phyloP scores from a whole-genome alignment of 1,140 invertebrate genomes.

The Maconellicoccus hirsutus region DNA sequence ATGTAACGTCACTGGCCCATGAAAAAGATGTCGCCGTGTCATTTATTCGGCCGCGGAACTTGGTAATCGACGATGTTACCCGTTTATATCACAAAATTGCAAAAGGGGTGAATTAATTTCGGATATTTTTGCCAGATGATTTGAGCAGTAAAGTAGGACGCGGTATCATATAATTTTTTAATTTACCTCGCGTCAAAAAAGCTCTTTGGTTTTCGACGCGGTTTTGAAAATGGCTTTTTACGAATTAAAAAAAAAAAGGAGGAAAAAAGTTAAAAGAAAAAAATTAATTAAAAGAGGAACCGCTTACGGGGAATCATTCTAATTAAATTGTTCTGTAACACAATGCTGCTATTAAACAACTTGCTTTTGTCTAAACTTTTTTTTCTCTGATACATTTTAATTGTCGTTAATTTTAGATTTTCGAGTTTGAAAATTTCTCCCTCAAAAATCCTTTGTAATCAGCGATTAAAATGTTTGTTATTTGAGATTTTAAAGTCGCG shows the following conservation, averaged over 20 bases:
- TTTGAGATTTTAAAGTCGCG: background rate
- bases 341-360: background rate
- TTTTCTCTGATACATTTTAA: slow-evolving; percentile 9
- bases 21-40: too few relatives aligned
- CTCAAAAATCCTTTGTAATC: background rate
- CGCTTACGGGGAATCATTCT: slow-evolving; percentile 7
- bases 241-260: background rate
- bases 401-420: background rate
- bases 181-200: background rate
- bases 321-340: background rate
- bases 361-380: background rate
- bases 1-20: too few relatives aligned
- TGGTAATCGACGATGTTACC: too few relatives aligned
- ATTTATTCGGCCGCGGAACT: too few relatives aligned
- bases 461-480: background rate
- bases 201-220: background rate
- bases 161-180: background rate
- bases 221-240: background rate
- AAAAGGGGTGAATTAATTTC: background rate
- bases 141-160: too few relatives aligned
- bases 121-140: background rate
- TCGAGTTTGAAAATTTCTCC: background rate
- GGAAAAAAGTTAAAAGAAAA: background rate
- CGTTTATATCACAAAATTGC: too few relatives aligned
- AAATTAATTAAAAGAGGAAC: background rate